Evolutionary conservation across 2,888 invertebrate genomes (phyloP), one percentile per base, ranked within the genome.

Genomic region (Pristionchus maxplancki): DNA sequence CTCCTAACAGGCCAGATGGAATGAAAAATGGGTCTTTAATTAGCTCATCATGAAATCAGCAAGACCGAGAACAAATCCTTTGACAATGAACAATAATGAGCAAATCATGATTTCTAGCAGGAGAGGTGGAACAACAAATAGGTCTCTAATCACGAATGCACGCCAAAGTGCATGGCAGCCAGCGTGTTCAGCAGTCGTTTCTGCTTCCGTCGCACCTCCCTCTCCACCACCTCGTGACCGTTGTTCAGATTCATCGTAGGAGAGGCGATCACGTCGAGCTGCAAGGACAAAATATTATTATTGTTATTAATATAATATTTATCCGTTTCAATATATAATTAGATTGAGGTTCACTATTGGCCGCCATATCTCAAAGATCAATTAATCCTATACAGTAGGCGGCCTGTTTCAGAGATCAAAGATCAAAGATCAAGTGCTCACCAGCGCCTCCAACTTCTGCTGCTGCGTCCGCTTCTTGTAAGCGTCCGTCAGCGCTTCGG

Each of bases 381-480:
- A 53, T 1, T 83, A 83, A 83, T 34, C 17, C 6, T 5, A 83
- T 83, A n/a, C n/a, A n/a, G n/a, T n/a, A n/a, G n/a, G n/a, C n/a
- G n/a, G n/a, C n/a, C n/a, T n/a, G n/a, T n/a, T 17, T 37, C 9
- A 37, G 37, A 53, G 85, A 53, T 15, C n/a, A 85, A 37, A 53
- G 24, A 34, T 58, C 37, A 53, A 28, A 85, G 40, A 81, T 44
- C 13, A 81, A 34, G 4, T 5, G 9, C 87, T 3, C 17, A 87
- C 87, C 71, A 87, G n/a, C 34, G 71, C 50, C n/a, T 87, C 87
- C 50, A 87, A 17, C 44, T 87, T 67, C 20, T 87, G 87, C 50
- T 87, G 87, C 34, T 71, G 71, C n/a, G 50, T 50, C n/a, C 62
- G n/a, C 74, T 74, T 87, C 24, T 24, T n/a, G 28, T 87, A 87